These are phyloP conservation scores for Euura lappo DNA, from an alignment of 1,140 invertebrate species.

Conservation along the genomic window DNA sequence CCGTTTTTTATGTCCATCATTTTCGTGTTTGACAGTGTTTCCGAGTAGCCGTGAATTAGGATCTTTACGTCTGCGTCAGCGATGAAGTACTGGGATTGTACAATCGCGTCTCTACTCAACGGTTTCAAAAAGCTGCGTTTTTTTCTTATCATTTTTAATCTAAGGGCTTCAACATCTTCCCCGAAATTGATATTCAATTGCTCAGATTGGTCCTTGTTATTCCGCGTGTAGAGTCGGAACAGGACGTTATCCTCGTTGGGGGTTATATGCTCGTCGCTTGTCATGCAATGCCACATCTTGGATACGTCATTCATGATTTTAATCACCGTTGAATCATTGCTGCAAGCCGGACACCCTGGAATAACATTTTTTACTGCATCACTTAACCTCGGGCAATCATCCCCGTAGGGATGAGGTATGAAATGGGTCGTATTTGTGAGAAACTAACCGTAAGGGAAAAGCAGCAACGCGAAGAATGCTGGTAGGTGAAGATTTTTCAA, in stretches of 20 bases:
- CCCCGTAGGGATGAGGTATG: neutral
- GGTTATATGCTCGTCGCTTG: conserved; percentile 7
- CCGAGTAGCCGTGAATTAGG: conserved; percentile 16
- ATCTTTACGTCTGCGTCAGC: conserved; percentile 12
- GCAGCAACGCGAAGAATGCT: neutral
- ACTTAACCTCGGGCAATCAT: too few relatives aligned
- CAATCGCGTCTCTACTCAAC: conserved; percentile 9
- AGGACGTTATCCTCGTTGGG: conserved; percentile 13
- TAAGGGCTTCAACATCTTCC: conserved; percentile 12
- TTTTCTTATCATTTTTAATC: conserved; percentile 11
- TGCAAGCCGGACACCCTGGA: neutral
- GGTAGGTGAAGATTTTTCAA: neutral
- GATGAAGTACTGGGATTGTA: conserved; percentile 9
- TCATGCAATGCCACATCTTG: conserved; percentile 17
- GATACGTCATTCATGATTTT: conserved; percentile 11
- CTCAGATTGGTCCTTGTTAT: conserved; percentile 5
- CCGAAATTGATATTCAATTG: neutral
- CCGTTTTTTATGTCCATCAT: conserved; percentile 19
- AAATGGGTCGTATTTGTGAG: neutral
- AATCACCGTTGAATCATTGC: conserved; percentile 6
- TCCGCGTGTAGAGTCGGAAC: conserved; percentile 13
- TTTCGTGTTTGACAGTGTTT: conserved; percentile 13
- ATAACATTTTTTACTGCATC: too few relatives aligned
- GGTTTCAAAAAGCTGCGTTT: neutral
- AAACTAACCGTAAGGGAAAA: neutral